These are phyloP conservation scores for Sylvia atricapilla DNA, from an alignment of 2,113 vertebrate genomes.

Conservation along the genomic window DNA sequence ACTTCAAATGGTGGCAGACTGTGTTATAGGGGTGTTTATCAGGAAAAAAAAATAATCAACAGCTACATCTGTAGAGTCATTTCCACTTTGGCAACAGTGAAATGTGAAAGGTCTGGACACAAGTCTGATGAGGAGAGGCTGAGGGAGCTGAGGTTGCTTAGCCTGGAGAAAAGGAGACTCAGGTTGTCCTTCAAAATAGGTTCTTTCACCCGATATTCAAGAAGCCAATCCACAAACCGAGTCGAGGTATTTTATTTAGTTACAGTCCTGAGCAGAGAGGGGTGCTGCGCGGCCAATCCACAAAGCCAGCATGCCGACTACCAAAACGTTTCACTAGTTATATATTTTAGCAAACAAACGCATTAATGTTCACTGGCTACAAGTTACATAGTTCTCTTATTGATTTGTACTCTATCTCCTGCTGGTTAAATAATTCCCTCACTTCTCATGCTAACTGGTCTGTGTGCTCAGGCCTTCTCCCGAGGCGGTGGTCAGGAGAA, in stretches of 20 bases:
- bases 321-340: neutral
- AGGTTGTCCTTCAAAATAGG: neutral
- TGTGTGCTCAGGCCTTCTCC: neutral
- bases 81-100: neutral
- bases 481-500: rapidly evolving
- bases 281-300: neutral
- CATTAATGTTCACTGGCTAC: neutral
- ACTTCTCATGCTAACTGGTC: neutral
- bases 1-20: neutral
- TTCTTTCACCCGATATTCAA: neutral
- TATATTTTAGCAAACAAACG: neutral
- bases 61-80: neutral
- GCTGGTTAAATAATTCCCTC: neutral
- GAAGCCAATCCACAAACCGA: neutral
- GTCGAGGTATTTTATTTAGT: neutral
- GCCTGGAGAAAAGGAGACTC: neutral
- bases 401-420: neutral
- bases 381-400: neutral
- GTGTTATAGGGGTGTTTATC: too few relatives aligned
- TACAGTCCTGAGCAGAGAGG: neutral
- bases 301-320: rapidly evolving
- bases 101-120: neutral
- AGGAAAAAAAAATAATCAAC: too few relatives aligned
- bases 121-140: neutral
- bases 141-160: neutral